Conservation (phyloP, 2,888 invertebrate species). For the Ceramica pisi region DNA sequence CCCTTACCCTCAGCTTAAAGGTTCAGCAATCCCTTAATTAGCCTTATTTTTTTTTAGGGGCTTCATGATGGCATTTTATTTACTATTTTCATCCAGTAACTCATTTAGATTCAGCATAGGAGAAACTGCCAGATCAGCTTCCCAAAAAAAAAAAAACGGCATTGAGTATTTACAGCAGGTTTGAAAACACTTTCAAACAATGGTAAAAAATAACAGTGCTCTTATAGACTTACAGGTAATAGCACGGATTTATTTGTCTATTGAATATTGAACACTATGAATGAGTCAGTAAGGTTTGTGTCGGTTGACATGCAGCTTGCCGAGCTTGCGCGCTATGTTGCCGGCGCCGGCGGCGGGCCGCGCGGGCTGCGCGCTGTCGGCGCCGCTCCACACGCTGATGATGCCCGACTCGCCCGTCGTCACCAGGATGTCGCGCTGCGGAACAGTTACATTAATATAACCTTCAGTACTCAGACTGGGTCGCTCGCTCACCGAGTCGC, state of each 20-base stretch:
- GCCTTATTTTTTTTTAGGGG: not conserved
- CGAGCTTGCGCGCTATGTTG: constrained; percentile 64
- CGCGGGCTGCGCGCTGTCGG: not conserved
- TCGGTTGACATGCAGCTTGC: constrained; percentile 74
- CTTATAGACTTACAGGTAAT: not conserved
- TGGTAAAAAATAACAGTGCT: constrained; percentile 2
- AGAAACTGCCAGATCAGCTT: too few relatives aligned
- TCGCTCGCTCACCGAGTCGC: too few relatives aligned
- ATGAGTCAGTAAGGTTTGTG: constrained; percentile 79
- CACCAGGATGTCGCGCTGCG: constrained; percentile 91
- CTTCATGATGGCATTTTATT: not conserved
- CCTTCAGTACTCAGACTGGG: too few relatives aligned
- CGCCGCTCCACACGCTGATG: constrained; percentile 92
- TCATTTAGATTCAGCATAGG: not conserved
- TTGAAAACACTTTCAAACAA: not conserved
- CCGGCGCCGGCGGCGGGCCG: constrained; percentile 5
- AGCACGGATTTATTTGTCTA: constrained; percentile 21
- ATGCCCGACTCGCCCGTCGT: constrained; percentile 94
- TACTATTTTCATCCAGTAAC: not conserved
- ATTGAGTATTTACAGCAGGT: not conserved
- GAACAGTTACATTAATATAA: constrained; percentile 26
- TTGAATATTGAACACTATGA: not conserved
- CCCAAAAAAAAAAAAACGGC: too few relatives aligned
- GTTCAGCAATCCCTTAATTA: too few relatives aligned
- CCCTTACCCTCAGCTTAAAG: too few relatives aligned